phyloP scores from a whole-genome alignment of 2,797 vertebrate genomes.

The Geotrypetes seraphini region DNA sequence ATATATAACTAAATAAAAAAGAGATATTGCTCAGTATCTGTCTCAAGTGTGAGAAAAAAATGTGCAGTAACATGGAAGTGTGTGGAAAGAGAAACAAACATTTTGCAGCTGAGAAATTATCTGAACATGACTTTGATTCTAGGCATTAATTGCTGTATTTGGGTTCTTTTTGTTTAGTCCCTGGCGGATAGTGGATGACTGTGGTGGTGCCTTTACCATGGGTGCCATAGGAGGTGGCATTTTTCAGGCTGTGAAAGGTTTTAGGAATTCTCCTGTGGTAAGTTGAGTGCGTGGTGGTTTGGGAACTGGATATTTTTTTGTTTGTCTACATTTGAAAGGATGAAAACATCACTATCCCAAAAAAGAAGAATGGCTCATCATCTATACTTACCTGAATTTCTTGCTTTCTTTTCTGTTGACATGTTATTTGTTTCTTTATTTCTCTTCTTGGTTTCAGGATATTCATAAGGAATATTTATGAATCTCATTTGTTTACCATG shows the following conservation, averaged over 20 bases:
- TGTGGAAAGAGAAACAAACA: background rate
- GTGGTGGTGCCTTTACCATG: constrained; percentile 95
- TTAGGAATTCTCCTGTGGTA: constrained; percentile 87
- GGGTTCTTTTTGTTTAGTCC: constrained; percentile 50
- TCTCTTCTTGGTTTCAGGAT: too few relatives aligned
- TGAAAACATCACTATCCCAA: too few relatives aligned
- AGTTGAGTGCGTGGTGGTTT: constrained; percentile 35
- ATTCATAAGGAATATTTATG: too few relatives aligned
- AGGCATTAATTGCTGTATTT: background rate
- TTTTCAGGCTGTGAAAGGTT: constrained; percentile 93
- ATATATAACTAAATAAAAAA: accelerated
- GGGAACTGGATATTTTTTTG: too few relatives aligned
- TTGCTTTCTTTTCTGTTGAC: too few relatives aligned
- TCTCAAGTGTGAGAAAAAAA: background rate
- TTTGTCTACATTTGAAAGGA: too few relatives aligned
- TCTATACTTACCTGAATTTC: too few relatives aligned
- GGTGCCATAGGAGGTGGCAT: constrained; percentile 91
- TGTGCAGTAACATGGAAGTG: background rate
- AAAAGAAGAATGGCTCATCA: too few relatives aligned
- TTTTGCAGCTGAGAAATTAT: background rate
- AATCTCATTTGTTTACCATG: too few relatives aligned
- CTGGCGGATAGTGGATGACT: constrained; percentile 96
- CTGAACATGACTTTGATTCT: background rate
- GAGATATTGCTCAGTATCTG: accelerated
- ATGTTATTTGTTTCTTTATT: too few relatives aligned